Conservation (phyloP, 37 sponge, comb jelly and placozoan genomes). For the Bolinopsis microptera region DNA sequence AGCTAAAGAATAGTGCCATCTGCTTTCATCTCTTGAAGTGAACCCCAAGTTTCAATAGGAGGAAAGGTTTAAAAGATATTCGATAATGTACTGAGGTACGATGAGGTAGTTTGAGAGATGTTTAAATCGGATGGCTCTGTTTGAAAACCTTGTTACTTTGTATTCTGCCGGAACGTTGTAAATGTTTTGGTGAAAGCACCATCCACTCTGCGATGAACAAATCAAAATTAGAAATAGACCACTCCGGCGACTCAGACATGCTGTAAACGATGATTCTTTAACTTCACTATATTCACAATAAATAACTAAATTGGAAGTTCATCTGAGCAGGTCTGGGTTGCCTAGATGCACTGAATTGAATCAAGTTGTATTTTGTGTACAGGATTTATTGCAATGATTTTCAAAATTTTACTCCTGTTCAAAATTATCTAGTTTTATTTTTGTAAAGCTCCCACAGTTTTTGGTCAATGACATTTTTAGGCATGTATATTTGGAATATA, state of each 20-base stretch:
- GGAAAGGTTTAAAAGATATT: too few relatives aligned
- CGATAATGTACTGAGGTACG: too few relatives aligned
- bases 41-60: neutral
- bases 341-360: neutral
- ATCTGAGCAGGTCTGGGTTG: neutral
- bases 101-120: too few relatives aligned
- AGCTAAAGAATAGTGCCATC: neutral
- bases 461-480: too few relatives aligned
- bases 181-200: constrained; percentile 5
- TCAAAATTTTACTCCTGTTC: constrained; percentile 20
- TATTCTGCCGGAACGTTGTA: neutral
- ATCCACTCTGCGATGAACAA: constrained; percentile 57
- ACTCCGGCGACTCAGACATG: neutral
- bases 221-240: constrained; percentile 27
- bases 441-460: too few relatives aligned
- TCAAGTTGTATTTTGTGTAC: constrained; percentile 15
- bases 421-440: neutral
- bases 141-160: neutral
- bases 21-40: neutral
- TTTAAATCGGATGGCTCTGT: neutral
- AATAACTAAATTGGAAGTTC: too few relatives aligned
- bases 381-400: constrained; percentile 34
- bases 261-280: neutral
- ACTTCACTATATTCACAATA: too few relatives aligned
- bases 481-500: too few relatives aligned